These are phyloP conservation scores for Drosophila tsacasi DNA, from an alignment of 1,140 invertebrate genomes.

Conservation along the genomic window DNA sequence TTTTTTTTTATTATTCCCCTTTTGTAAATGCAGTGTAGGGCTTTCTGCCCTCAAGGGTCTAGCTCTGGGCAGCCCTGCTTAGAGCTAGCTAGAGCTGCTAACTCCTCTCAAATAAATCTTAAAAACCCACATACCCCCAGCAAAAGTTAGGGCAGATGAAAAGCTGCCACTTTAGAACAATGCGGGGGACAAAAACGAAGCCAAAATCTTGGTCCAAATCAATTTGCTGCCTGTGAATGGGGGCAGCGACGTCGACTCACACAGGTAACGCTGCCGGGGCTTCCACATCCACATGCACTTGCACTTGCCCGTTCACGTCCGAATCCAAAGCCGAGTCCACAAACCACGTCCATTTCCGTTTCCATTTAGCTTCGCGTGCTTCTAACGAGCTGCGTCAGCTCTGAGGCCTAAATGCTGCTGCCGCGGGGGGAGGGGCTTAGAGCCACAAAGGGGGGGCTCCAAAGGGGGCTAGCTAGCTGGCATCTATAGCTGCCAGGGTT, in stretches of 20 bases:
- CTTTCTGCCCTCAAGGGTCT: neutral
- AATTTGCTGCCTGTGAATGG: slow-evolving; percentile 71
- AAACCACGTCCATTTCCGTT: slow-evolving; percentile 49
- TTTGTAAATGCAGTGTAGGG: too few species aligned
- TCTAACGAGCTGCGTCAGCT: slow-evolving; percentile 41
- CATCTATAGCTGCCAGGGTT: slow-evolving; percentile 41
- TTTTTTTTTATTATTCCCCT: neutral
- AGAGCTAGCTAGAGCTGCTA: neutral
- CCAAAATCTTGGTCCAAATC: slow-evolving; percentile 66
- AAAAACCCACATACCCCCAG: neutral
- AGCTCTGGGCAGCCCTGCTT: neutral
- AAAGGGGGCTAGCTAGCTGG: neutral
- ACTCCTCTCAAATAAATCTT: neutral
- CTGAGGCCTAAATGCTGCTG: slow-evolving; percentile 31
- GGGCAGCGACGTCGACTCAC: slow-evolving; percentile 39
- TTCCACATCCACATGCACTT: slow-evolving; percentile 17
- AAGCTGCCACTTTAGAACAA: slow-evolving; percentile 31
- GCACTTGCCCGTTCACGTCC: slow-evolving; percentile 2
- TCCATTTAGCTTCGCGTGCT: slow-evolving; percentile 52
- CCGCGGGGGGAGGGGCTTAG: neutral
- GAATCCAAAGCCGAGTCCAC: slow-evolving; percentile 24
- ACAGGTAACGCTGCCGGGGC: slow-evolving; percentile 47
- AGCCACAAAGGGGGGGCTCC: neutral
- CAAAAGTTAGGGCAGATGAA: slow-evolving; percentile 7
- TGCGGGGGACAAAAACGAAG: slow-evolving; percentile 10